These are phyloP conservation scores for Eufriesea mexicana DNA, from an alignment of 1,140 invertebrate genomes.

Conservation along the genomic window DNA sequence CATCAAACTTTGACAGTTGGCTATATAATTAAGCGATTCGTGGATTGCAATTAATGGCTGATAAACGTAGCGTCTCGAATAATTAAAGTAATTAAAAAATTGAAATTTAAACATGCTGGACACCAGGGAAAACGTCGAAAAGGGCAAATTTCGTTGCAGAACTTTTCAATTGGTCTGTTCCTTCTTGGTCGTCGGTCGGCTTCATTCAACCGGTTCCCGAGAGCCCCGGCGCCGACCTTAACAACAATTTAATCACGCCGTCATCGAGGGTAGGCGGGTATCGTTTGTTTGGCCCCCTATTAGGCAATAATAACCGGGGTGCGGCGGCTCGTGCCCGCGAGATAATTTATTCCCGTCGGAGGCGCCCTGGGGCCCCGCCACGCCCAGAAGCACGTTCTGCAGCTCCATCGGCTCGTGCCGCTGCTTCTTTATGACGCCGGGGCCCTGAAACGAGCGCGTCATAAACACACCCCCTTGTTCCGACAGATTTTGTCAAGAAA, in stretches of 20 bases:
- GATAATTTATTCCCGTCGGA: constrained; percentile 79
- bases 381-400: constrained; percentile 74
- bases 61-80: too few species aligned
- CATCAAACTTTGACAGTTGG: too few species aligned
- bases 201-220: constrained; percentile 31
- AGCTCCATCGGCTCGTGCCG: constrained; percentile 64
- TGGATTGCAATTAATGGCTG: too few species aligned
- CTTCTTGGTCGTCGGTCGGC: neutral
- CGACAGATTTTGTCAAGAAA: constrained; percentile 19
- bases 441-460: constrained; percentile 76
- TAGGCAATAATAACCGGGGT: constrained; percentile 80
- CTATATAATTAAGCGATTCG: too few species aligned
- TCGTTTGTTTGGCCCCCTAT: constrained; percentile 78
- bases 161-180: neutral
- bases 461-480: constrained; percentile 76
- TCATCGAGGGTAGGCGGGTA: constrained; percentile 77
- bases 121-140: neutral
- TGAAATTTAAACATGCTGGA: fast-evolving
- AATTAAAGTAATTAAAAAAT: too few species aligned
- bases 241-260: constrained; percentile 73
- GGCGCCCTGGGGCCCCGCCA: constrained; percentile 79
- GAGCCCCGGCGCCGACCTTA: constrained; percentile 43
- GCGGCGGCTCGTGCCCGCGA: constrained; percentile 63
- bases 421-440: constrained; percentile 79
- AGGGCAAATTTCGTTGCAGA: constrained; percentile 1